These are phyloP conservation scores for Mus pahari DNA, from an alignment of 2,113 vertebrate species.

Conservation along the genomic window DNA sequence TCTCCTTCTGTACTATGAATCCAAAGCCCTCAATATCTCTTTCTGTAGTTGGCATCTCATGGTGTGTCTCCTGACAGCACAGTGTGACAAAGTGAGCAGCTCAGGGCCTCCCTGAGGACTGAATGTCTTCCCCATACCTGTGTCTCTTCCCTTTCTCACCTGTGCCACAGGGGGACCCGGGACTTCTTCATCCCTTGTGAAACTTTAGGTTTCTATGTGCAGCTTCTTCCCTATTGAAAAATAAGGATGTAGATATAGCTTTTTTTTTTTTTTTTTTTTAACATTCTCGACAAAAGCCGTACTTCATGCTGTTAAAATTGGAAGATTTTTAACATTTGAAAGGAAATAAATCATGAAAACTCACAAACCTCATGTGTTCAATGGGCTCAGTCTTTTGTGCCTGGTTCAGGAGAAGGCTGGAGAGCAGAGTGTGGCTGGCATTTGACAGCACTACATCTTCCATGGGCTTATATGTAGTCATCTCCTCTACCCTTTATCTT, in stretches of 20 bases:
- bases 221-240: not conserved
- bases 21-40: not conserved
- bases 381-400: not conserved
- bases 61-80: not conserved
- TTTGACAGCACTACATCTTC: not conserved
- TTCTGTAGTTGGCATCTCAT: not conserved
- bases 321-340: not conserved
- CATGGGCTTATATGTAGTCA: not conserved
- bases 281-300: not conserved
- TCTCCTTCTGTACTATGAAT: too few species aligned
- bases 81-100: not conserved
- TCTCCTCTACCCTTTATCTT: not conserved
- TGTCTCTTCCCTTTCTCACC: not conserved
- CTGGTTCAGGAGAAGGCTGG: not conserved
- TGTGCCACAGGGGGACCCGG: not conserved
- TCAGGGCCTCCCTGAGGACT: not conserved
- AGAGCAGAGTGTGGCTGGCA: not conserved
- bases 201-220: not conserved
- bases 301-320: not conserved
- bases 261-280: not conserved
- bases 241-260: not conserved
- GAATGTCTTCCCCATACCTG: not conserved
- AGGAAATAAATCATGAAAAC: not conserved
- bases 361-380: not conserved
- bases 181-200: not conserved